Evolutionary conservation across 2,888 invertebrate species (phyloP), one percentile per base, ranked within the genome.

Genomic region (Sthenelais limicola): DNA sequence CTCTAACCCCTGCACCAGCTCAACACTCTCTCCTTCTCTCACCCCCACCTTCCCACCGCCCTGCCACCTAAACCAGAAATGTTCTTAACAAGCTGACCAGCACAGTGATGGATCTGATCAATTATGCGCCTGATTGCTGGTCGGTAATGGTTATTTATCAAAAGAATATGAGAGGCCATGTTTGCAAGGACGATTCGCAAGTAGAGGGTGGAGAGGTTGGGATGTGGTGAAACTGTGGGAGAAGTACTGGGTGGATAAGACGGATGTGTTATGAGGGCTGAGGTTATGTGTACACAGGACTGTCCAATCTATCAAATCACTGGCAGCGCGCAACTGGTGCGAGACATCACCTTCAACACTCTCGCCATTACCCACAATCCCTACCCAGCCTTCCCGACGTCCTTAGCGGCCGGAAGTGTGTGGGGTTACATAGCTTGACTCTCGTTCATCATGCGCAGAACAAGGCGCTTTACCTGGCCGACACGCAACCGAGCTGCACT

Each of bases 251-350:
- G 24, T 35, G 1, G 1, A 24, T 62, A 62, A 62, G 62, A 56
- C 33, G 33, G 56, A 62, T 62, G 62, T 38, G 62, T 35, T 1
- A 32, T 15, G 38, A 18, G 62, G 38, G 56, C 30, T 21, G 62
- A 43, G 30, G 12, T 32, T 3, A n/a, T 62, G 62, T 62, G 62
- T 62, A 62, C 62, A 62, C 62, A 62, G 38, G 24, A 24, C 62
- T 12, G 21, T 38, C 24, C 26, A 18, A 62, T 62, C 62, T 62
- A 62, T 62, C 62, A 62, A 32, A n/a, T 43, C 32, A n/a, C 26
- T 62, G 62, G 62, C 62, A 62, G 62, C 38, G 38, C 35, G 62
- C 62, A 62, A 62, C 62, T 62, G 62, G 62, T 62, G 62, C 62
- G 35, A 43, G 38, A 62, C 62, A 33, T 35, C 9, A 24, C 56